Evolutionary conservation across 1,140 invertebrate species (phyloP), one percentile per base, ranked within the genome.

Genomic region (Ceratina australensis): DNA sequence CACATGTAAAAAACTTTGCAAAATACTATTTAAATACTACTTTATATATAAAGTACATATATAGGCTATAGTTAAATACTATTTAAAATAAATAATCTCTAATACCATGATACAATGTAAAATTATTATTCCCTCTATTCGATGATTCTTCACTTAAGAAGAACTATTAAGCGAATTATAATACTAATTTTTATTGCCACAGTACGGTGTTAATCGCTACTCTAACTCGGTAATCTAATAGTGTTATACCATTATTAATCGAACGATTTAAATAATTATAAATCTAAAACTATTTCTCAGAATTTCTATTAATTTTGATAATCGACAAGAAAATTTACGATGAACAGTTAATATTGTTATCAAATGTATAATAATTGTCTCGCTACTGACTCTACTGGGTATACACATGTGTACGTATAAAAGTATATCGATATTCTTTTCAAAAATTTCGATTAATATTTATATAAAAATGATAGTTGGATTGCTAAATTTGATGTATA

Each of bases 401-500:
- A 73, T 87, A 78, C 52, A 59, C 78, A 67, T 67, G 56, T 65
- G 59, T 80, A 86, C 65, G 83, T 64, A 61, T 83, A 79, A 71
- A 63, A 74, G 47, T 56, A 42, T 42, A 42, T 42, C 10, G 33
- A 42, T 42, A 42, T 42, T 42, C 33, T 42, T 42, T 42, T 42
- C 5, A 42, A 42, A 42, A 42, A 42, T 42, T 42, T 42, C 33
- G 33, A 42, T 42, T 42, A 42, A 42, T 66, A 79, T 33, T 50
- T 79, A 76, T 76, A 66, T 22, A 73, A 68, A 79, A 75, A 79
- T 64, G 52, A 42, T 10, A 42, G 33, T 42, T 42, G 33, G 5
- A 42, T 42, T 42, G 33, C 2, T 42, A 42, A 42, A 10, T 42
- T 79, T 63, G 75, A 84, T 80, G 85, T 74, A 81, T 83, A 80